Conservation (phyloP, 2,113 vertebrate genomes). For the Bujurquina vittata region DNA sequence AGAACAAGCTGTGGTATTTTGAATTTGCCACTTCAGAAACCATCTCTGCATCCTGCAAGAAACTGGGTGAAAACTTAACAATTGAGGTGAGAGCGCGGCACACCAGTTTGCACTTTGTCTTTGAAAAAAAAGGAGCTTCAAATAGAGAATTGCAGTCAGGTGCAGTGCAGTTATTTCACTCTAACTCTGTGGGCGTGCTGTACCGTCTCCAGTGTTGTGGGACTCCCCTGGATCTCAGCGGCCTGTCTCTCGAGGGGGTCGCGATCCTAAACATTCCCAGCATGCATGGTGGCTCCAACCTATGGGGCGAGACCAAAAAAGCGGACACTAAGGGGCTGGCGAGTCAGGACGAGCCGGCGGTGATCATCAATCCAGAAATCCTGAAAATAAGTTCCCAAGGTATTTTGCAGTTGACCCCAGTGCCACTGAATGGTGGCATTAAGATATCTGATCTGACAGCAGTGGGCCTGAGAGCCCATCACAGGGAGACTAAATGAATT, state of each 20-base stretch:
- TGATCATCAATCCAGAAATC: constrained; percentile 86
- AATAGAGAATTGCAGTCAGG: neutral
- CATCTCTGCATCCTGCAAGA: constrained; percentile 94
- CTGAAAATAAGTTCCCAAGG: constrained; percentile 90
- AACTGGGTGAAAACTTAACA: constrained; percentile 84
- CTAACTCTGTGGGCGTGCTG: neutral
- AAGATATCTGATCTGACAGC: neutral
- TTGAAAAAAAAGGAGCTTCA: neutral
- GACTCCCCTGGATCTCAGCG: constrained; percentile 84
- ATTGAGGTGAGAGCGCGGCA: constrained; percentile 84
- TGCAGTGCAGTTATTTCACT: neutral
- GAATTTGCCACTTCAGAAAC: constrained; percentile 95
- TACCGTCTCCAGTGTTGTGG: constrained; percentile 83
- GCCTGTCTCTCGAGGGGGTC: constrained; percentile 85
- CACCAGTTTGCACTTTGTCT: neutral
- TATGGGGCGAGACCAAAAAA: constrained; percentile 91
- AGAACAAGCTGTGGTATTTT: constrained; percentile 98
- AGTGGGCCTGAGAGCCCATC: neutral
- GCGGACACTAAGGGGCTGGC: constrained; percentile 71
- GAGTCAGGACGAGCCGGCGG: constrained; percentile 77
- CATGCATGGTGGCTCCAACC: constrained; percentile 92
- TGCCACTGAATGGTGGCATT: neutral
- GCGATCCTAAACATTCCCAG: constrained; percentile 95
- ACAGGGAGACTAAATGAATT: fast-evolving
- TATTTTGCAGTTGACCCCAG: constrained; percentile 53